Percentiles rank a stretch among this genome's conserved stretches.
phyloP scores from a whole-genome alignment of 2,888 invertebrate genomes.

The Helicoverpa assulta region DNA sequence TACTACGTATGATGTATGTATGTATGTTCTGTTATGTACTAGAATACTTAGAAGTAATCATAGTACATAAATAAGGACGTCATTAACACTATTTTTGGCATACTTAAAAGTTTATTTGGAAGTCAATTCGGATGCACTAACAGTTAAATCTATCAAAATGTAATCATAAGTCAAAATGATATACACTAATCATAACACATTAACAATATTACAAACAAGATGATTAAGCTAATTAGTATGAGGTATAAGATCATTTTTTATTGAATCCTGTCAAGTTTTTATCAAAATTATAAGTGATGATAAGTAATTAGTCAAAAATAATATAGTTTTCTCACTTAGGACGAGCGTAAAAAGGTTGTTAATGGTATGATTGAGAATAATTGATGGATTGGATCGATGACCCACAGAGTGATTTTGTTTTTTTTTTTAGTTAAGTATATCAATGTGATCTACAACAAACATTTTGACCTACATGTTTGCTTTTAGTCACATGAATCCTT shows the following conservation, averaged over 20 bases:
- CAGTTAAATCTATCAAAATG: slow-evolving; percentile 25
- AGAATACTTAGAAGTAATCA: neutral
- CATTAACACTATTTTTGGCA: slow-evolving; percentile 16
- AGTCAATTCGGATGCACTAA: slow-evolving; percentile 28
- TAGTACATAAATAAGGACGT: slow-evolving; percentile 13
- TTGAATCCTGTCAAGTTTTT: neutral
- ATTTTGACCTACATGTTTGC: slow-evolving; percentile 48
- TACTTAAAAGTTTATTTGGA: slow-evolving; percentile 21
- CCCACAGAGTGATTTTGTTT: slow-evolving; percentile 34
- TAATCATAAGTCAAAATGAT: slow-evolving; percentile 15
- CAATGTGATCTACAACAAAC: slow-evolving; percentile 31
- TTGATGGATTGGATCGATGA: slow-evolving; percentile 48
- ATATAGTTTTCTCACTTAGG: slow-evolving; percentile 7
- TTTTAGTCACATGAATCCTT: slow-evolving; percentile 29
- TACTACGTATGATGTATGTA: too few species aligned
- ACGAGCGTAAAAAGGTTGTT: slow-evolving; percentile 37
- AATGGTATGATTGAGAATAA: slow-evolving; percentile 37
- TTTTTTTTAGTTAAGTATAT: slow-evolving; percentile 36
- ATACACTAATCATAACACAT: slow-evolving; percentile 14
- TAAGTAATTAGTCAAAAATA: slow-evolving; percentile 13
- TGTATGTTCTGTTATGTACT: neutral
- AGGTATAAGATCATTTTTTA: slow-evolving; percentile 3
- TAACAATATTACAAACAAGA: neutral
- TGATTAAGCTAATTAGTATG: slow-evolving; percentile 25
- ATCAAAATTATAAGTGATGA: neutral